Evolutionary conservation across 2,113 vertebrate genomes (phyloP), one percentile per base, ranked within the genome.

Genomic region (Hippolais icterina): DNA sequence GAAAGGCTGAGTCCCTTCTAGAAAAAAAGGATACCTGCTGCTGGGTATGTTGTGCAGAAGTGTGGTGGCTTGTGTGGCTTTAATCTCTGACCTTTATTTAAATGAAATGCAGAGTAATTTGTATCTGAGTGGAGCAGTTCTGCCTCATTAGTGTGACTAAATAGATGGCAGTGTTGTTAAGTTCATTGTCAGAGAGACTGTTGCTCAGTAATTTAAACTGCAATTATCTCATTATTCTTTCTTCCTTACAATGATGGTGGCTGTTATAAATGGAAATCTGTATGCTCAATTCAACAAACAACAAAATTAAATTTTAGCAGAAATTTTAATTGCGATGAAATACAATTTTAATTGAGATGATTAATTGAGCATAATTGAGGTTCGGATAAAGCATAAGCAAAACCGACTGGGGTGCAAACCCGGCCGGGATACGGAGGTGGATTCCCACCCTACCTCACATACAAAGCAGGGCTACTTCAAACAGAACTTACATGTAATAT

Each of bases 91-190:
- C 87, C 85, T 90, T 89, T 93, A 69, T 94, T 94, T 94, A 94
- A 96, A 87, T 92, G 69, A 94, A 94, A 93, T 12, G 53, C 66
- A 71, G 66, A 80, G 56, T 83, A 95, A 95, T 96, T 92, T 87
- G 37, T 82, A 60, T 57, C 65, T 89, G 75, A 89, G 66, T 56
- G 47, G 69, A 90, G 63, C 33, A 74, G 74, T 81, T 88, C 83
- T 85, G 49, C 93, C 83, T 91, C 94, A 94, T 90, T 93, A 96
- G 47, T 10, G 64, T 85, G 89, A 96, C 91, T 93, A 96, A 93
- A 68, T 57, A 31, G 87, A 89, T 84, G 84, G 69, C 87, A 80
- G 52, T 79, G 69, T 91, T 90, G 87, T 87, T 63, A 87, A 64
- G 22, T 87, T 87, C 89, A 89, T 92, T 89, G 94, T 93, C 95